Base-by-base conservation (phyloP, 2,113 vertebrate genomes). In the Siniperca knerii region DNA sequence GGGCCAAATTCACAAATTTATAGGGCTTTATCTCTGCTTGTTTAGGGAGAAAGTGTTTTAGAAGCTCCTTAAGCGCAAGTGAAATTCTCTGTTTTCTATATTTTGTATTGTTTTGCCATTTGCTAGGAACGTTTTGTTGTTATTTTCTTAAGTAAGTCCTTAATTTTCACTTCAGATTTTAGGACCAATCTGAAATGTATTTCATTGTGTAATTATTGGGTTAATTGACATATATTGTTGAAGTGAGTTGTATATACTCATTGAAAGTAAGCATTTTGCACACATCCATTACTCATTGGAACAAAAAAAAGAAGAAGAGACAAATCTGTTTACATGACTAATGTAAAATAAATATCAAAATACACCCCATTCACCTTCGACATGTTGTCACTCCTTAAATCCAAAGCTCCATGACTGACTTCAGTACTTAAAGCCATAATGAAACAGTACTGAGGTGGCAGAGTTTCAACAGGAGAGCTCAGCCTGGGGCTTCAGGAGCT, bases 1-100 rank as follows among this genome's bases (percentile, higher is more conserved):
- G 77, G 90, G 92, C 83, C 85, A 92, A 87, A 92, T 70, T 40
- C 33, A 67, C 42, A 48, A 0, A 66, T 79, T 58, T 78, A 25
- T 77, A 58, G 82, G 86, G 79, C 76, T 80, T 84, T 85, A 83
- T 75, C 48, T 86, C 65, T 85, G 76, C 58, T 58, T 79, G 52
- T 61, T 4, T 46, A 1, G 15, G 40, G 40, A 44, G 37, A 37
- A 55, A 50, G 6, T 75, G 55, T 50, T 83, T 76, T 70, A 73
- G 65, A 81, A 83, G 81, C 60, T 75, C 70, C 61, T 79, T 23
- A 87, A 74, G 58, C 72, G 40, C 78, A 91, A 78, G 67, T 85
- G 74, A 65, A 82, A 76, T 84, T 82, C n/a, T 81, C 10, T 62
- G 7, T 68, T 71, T 75, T 2, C 18, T 87, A 11, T 40, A 44